phyloP scores from a whole-genome alignment of 2,888 invertebrate species.

The Tromatobia lineatoria region DNA sequence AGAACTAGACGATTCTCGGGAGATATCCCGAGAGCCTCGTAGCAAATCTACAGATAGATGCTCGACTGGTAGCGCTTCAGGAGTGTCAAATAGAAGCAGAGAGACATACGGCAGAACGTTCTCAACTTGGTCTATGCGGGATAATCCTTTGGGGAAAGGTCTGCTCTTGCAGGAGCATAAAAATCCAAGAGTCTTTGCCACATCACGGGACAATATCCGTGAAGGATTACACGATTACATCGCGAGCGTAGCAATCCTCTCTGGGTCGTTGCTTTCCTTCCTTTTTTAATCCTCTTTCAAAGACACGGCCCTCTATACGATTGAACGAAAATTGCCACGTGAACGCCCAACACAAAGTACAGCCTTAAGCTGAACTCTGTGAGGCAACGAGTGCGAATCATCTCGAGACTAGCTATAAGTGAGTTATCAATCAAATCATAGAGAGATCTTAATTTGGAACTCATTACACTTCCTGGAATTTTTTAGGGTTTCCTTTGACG shows the following conservation, averaged over 20 bases:
- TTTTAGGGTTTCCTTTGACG: too few species aligned
- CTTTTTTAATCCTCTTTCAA: not conserved
- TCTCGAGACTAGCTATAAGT: slow-evolving; percentile 25
- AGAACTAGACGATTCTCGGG: slow-evolving; percentile 5
- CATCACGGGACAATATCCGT: slow-evolving; percentile 40
- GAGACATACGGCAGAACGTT: slow-evolving; percentile 10
- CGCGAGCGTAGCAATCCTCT: slow-evolving; percentile 5
- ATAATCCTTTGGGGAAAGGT: slow-evolving; percentile 32
- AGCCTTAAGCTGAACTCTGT: not conserved
- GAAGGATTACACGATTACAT: slow-evolving; percentile 31
- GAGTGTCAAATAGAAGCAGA: slow-evolving; percentile 12
- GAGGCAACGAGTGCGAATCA: slow-evolving; percentile 31
- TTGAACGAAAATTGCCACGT: slow-evolving; percentile 25
- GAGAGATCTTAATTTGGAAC: too few species aligned
- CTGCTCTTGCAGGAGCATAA: not conserved
- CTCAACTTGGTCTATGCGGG: slow-evolving; percentile 12
- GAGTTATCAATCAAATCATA: slow-evolving; percentile 47
- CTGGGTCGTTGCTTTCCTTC: not conserved
- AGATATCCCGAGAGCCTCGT: slow-evolving; percentile 23
- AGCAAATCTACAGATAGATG: slow-evolving; percentile 11
- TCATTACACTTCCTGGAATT: too few species aligned
- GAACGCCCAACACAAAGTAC: slow-evolving; percentile 1
- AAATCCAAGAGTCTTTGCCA: slow-evolving; percentile 13
- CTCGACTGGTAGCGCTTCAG: not conserved
- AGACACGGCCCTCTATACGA: not conserved